Evolutionary conservation across 2,797 vertebrate species (phyloP).

Genomic region (Pagetopsis macropterus): DNA sequence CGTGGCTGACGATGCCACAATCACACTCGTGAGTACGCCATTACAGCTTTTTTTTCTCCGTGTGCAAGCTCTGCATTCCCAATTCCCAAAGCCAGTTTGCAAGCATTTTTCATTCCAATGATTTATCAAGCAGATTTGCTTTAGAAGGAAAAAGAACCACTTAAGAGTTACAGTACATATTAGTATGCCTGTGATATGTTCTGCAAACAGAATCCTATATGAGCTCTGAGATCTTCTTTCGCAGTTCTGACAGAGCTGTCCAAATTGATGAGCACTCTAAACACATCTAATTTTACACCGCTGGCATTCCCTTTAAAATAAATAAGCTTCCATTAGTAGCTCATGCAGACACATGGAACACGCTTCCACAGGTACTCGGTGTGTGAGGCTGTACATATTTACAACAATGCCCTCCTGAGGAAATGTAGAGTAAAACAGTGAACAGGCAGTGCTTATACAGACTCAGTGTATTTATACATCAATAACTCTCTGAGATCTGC

Average conservation of each 20-base stretch:
- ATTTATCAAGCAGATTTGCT: conserved; percentile 25
- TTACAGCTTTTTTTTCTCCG: conserved; percentile 25
- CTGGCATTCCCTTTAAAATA: background rate
- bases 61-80: conserved; percentile 23
- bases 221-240: conserved; percentile 23
- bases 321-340: background rate
- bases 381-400: conserved; percentile 42
- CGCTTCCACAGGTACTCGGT: conserved; percentile 10
- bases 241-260: background rate
- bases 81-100: conserved; percentile 30
- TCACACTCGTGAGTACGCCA: conserved; percentile 38
- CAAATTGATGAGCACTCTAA: background rate
- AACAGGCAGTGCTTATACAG: background rate
- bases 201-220: conserved; percentile 36
- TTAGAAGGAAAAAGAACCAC: background rate
- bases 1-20: background rate
- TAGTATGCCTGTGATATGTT: conserved; percentile 7
- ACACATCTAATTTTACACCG: background rate
- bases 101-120: conserved; percentile 17
- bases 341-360: background rate
- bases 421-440: conserved; percentile 59
- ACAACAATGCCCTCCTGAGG: conserved; percentile 75
- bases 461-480: conserved; percentile 4
- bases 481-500: background rate
- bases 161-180: conserved; percentile 16